These are phyloP conservation scores for Digitonthophagus gazella DNA, from an alignment of 2,888 invertebrate species.

Conservation along the genomic window DNA sequence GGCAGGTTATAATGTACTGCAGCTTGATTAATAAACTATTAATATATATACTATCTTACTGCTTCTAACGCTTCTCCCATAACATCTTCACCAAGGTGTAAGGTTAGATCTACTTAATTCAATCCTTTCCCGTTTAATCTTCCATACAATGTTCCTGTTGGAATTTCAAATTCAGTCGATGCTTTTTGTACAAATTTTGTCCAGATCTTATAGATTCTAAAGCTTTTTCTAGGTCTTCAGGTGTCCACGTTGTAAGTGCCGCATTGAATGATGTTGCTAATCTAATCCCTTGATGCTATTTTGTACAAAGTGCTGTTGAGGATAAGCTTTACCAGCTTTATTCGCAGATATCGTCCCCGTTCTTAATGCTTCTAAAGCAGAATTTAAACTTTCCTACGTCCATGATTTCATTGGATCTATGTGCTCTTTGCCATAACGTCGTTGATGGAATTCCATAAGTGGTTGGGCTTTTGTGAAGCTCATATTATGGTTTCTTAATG, in stretches of 20 bases:
- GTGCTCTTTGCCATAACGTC: constrained; percentile 88
- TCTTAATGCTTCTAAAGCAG: constrained; percentile 76
- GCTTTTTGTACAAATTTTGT: constrained; percentile 81
- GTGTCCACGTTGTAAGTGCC: constrained; percentile 84
- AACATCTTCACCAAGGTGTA: constrained; percentile 90
- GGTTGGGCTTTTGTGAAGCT: constrained; percentile 85
- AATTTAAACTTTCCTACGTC: constrained; percentile 81
- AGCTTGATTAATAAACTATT: constrained; percentile 91
- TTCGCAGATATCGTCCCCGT: constrained; percentile 86
- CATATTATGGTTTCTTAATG: constrained; percentile 82
- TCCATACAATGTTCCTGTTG: constrained; percentile 85
- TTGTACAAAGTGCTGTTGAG: constrained; percentile 90
- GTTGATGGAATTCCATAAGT: constrained; percentile 88
- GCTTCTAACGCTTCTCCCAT: constrained; percentile 90
- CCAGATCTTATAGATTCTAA: constrained; percentile 79
- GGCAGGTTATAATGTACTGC: constrained; percentile 89
- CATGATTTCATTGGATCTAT: constrained; percentile 80
- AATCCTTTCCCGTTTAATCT: constrained; percentile 85
- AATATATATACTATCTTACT: constrained; percentile 77
- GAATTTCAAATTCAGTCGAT: constrained; percentile 83
- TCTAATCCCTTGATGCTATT: constrained; percentile 86
- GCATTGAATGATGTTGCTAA: constrained; percentile 89
- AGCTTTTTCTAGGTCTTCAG: constrained; percentile 79
- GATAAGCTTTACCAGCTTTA: constrained; percentile 89
- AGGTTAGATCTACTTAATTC: constrained; percentile 85